These are phyloP conservation scores for Ictidomys tridecemlineatus DNA, from an alignment of 2,113 vertebrate species.

Conservation along the genomic window DNA sequence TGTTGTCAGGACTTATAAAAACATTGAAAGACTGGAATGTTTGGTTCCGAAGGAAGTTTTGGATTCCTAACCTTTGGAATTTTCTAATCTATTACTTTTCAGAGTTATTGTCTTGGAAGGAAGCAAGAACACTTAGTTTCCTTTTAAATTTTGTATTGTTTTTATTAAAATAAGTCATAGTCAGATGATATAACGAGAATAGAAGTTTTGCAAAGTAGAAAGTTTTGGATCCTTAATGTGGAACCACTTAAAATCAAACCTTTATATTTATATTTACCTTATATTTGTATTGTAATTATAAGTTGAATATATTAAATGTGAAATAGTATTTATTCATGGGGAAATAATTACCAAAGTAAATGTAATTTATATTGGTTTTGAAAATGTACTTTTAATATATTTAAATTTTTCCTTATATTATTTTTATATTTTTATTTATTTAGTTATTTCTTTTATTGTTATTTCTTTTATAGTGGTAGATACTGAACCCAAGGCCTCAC, in stretches of 20 bases:
- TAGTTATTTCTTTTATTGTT: neutral
- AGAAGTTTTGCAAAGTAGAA: neutral
- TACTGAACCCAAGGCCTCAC: neutral
- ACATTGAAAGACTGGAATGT: neutral
- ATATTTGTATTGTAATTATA: slow-evolving; percentile 14
- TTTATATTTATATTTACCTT: neutral
- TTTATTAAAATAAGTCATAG: slow-evolving; percentile 33
- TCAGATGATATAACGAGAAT: neutral
- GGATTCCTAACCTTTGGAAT: neutral
- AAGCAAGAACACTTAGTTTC: slow-evolving; percentile 32
- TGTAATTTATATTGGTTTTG: slow-evolving; percentile 41
- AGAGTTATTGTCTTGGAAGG: neutral
- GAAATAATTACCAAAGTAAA: slow-evolving; percentile 35
- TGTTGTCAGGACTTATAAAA: neutral
- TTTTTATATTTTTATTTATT: neutral
- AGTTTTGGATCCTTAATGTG: neutral
- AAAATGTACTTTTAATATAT: slow-evolving; percentile 50
- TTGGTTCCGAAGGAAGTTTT: neutral
- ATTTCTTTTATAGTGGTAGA: neutral
- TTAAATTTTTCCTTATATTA: neutral
- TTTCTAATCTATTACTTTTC: slow-evolving; percentile 30
- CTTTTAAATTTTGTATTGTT: slow-evolving; percentile 21
- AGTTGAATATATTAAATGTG: slow-evolving; percentile 23
- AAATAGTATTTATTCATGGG: neutral
- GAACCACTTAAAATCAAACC: neutral